Base-by-base conservation (phyloP, 2,888 invertebrate genomes). In the Drosophila subsilvestris region DNA sequence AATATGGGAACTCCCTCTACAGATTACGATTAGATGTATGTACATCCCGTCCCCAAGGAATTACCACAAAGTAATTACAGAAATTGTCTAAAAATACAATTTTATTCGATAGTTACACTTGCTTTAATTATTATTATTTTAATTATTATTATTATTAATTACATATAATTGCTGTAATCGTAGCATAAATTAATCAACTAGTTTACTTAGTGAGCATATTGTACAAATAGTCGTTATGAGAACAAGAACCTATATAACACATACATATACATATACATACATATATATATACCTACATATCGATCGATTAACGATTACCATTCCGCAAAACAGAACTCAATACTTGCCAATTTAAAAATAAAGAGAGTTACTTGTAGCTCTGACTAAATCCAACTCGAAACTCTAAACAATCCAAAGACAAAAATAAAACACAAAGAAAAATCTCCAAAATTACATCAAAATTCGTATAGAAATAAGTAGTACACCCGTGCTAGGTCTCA, bases 171-270 rank as follows among this genome's bases (percentile, higher is more conserved):
- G 43, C 55, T 63, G 62, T 63, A 57, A 63, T 73, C 72, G 76
- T 79, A 76, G 82, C 77, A 83, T 86, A 86, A 81, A 79, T 85
- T 87, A 86, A 68, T 81, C 63, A 78, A 75, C 76, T 83, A 87
- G 70, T 69, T 84, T 84, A 81, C 85, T 83, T 86, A 83, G 62
- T 70, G 81, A 84, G 73, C 85, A 78, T 84, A 86, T 69, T 83
- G 87, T 83, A 83, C 83, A 83, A 83, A 86, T 77, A 83, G 50
- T 75, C 55, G 63, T 54, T 78, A 86, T 81, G 87, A 81, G 84
- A 86, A 86, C 74, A 63, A 67, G 61, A 67, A 70, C 75, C 75
- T 73, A 65, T 37, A 37, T 77, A 82, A 69, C 73, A 67, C 58
- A 57, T 68, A 57, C 75, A 72, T 42, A 12, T 74, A 59, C 63